These are phyloP conservation scores for Leptosomus discolor DNA, from an alignment of 2,113 vertebrate species.

Conservation along the genomic window DNA sequence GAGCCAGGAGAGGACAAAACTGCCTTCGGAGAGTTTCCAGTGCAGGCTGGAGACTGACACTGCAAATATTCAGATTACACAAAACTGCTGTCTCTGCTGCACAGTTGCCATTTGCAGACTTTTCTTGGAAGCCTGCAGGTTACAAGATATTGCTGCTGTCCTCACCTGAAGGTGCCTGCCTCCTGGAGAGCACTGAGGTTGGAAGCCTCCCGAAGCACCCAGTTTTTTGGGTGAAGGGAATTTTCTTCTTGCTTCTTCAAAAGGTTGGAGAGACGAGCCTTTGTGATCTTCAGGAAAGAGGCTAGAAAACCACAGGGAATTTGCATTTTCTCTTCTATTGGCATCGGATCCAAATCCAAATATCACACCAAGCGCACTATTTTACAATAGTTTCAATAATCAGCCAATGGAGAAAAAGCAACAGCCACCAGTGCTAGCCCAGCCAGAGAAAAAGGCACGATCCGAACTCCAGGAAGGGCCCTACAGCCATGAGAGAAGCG, in stretches of 20 bases:
- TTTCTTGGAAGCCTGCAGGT: background rate
- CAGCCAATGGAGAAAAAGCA: background rate
- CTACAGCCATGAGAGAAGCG: background rate
- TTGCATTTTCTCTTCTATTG: background rate
- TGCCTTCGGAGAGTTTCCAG: background rate
- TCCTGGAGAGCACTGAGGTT: conserved; percentile 91
- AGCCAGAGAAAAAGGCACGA: background rate
- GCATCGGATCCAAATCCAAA: background rate
- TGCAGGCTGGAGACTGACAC: background rate
- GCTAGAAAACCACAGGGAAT: conserved; percentile 66
- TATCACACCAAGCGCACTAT: background rate
- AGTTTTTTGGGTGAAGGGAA: conserved; percentile 64
- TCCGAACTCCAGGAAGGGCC: background rate
- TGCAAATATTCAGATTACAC: background rate
- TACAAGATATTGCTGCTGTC: background rate
- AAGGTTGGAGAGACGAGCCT: conserved; percentile 78
- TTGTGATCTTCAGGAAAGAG: conserved; percentile 79
- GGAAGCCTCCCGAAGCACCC: conserved; percentile 88
- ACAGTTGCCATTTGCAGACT: background rate
- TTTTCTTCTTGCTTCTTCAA: conserved; percentile 79
- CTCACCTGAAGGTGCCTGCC: conserved; percentile 92
- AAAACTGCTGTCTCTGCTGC: background rate
- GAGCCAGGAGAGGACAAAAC: background rate
- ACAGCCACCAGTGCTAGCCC: background rate
- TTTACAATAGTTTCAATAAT: background rate